These are phyloP conservation scores for Dryococelus australis DNA, from an alignment of 2,888 invertebrate species.

Conservation along the genomic window DNA sequence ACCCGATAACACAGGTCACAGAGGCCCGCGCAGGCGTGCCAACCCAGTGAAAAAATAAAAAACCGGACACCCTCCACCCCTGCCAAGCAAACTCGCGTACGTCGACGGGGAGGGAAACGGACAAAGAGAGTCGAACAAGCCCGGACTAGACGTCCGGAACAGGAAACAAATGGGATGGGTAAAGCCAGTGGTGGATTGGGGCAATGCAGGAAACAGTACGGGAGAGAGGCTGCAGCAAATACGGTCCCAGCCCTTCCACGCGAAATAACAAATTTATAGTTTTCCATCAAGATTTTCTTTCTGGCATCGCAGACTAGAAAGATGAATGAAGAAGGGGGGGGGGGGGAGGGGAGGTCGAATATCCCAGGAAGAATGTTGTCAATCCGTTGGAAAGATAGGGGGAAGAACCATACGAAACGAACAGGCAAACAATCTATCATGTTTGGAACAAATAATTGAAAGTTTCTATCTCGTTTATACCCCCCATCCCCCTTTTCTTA, in stretches of 20 bases:
- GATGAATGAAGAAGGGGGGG: not conserved
- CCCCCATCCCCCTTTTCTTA: not conserved
- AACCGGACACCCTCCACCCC: too few species aligned
- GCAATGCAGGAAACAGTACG: not conserved
- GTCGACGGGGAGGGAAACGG: not conserved
- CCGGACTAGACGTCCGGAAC: not conserved
- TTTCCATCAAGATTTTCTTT: constrained; percentile 36
- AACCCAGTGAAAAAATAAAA: not conserved
- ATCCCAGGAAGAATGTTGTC: too few species aligned
- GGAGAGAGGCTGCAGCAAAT: not conserved
- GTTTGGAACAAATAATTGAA: constrained; percentile 5
- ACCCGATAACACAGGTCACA: too few species aligned
- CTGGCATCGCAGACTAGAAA: not conserved
- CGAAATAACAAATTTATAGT: constrained; percentile 46
- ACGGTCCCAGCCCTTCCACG: constrained; percentile 36
- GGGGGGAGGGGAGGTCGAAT: not conserved
- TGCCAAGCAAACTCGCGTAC: too few species aligned
- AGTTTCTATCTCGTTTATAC: not conserved
- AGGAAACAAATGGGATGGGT: not conserved
- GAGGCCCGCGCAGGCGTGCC: too few species aligned
- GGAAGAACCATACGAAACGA: not conserved
- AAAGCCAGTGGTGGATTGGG: not conserved
- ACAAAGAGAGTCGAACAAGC: not conserved
- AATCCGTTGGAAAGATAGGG: too few species aligned
- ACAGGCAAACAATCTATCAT: constrained; percentile 16